Evolutionary conservation across 2,797 vertebrate species (phyloP).

Genomic region (Hoplostethus mediterraneus): DNA sequence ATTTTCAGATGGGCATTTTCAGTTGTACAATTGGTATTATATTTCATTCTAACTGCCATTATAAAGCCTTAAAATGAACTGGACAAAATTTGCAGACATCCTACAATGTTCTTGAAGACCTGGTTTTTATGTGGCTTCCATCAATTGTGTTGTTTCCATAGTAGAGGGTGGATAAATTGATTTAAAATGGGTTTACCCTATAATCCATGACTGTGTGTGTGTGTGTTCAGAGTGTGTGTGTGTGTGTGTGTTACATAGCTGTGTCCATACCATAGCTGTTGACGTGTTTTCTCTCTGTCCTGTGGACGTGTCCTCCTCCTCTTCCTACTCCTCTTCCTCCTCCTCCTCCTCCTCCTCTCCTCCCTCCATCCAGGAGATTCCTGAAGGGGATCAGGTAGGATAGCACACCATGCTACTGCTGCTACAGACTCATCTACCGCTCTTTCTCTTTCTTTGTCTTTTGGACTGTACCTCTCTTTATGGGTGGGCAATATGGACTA

Average conservation of each 20-base stretch:
- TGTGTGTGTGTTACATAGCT: slow-evolving; percentile 67
- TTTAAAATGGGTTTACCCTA: slow-evolving; percentile 50
- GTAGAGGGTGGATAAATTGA: neutral
- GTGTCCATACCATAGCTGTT: slow-evolving; percentile 90
- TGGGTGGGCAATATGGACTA: slow-evolving; percentile 58
- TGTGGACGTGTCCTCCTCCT: slow-evolving; percentile 87
- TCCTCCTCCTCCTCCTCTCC: slow-evolving; percentile 77
- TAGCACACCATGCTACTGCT: slow-evolving; percentile 77
- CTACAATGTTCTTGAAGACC: too few relatives aligned
- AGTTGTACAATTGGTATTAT: neutral
- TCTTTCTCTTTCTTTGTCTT: slow-evolving; percentile 40
- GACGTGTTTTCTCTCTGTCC: slow-evolving; percentile 99
- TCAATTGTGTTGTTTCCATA: slow-evolving; percentile 13
- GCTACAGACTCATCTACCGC: slow-evolving; percentile 68
- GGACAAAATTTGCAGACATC: neutral
- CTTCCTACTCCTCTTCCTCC: slow-evolving; percentile 81
- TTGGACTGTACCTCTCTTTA: slow-evolving; percentile 46
- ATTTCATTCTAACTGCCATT: neutral
- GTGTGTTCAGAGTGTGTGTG: slow-evolving; percentile 42
- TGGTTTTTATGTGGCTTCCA: slow-evolving; percentile 14
- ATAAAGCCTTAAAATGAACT: neutral
- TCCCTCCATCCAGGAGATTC: slow-evolving; percentile 96
- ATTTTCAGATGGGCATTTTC: too few relatives aligned
- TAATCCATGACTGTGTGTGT: slow-evolving; percentile 48
- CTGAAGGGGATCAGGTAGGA: slow-evolving; percentile 99